Evolutionary conservation across 2,797 vertebrate species (phyloP).

Genomic region (Kryptopterus vitreolus): DNA sequence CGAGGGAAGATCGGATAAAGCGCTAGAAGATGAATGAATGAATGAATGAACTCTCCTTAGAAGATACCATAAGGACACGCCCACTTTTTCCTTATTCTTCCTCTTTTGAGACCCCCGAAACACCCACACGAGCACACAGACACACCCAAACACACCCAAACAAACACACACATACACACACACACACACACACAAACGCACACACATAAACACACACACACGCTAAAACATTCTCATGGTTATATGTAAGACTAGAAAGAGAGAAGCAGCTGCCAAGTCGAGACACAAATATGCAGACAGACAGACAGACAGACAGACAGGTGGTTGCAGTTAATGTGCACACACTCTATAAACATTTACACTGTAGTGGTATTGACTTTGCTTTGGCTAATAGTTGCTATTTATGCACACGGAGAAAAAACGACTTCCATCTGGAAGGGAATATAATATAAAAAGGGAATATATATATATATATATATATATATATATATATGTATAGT

Average conservation of each 20-base stretch:
- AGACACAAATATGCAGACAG: constrained; percentile 34
- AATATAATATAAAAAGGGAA: no score
- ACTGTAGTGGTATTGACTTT: neutral
- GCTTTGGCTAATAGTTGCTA: neutral
- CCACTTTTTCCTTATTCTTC: neutral
- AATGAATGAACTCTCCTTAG: no score
- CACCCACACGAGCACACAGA: constrained; percentile 7
- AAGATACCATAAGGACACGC: neutral
- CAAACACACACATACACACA: neutral
- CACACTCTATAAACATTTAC: neutral
- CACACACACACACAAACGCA: constrained; percentile 23
- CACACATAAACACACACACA: constrained; percentile 3
- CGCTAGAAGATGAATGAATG: no score
- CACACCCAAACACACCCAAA: constrained; percentile 6
- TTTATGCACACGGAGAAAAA: neutral
- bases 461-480: no score
- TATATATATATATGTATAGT: no score
- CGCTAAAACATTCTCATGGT: constrained; percentile 3
- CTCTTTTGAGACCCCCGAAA: neutral
- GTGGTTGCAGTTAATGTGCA: constrained; percentile 42
- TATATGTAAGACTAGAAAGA: constrained; percentile 30
- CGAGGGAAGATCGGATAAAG: no score
- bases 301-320: constrained; percentile 38
- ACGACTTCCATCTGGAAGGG: neutral
- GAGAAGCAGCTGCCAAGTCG: constrained; percentile 43